A percentile compares a stretch with the other conserved stretches of the same genome.
Conservation (phyloP, 2,113 vertebrate species). For the Mustela nigripes region DNA sequence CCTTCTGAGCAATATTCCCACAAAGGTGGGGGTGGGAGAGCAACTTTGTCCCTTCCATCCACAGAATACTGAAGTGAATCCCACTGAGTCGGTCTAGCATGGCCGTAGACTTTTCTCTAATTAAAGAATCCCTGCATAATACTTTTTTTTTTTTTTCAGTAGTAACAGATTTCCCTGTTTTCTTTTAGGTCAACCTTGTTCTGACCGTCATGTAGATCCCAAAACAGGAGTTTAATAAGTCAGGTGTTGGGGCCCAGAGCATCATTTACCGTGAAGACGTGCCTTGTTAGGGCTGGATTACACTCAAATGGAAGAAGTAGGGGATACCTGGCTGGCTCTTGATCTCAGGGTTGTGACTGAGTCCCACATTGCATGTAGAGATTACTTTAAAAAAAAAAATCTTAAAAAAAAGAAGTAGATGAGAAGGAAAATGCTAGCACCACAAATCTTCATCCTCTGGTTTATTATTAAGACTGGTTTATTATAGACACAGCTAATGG, state of each 20-base stretch:
- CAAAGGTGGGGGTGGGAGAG: background rate
- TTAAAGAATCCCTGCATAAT: background rate
- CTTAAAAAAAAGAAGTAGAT: background rate
- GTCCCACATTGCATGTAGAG: background rate
- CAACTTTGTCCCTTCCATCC: background rate
- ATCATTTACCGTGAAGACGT: background rate
- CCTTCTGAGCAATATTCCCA: constrained; percentile 27
- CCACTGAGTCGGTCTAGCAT: background rate
- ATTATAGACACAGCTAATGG: background rate
- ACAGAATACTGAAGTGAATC: background rate
- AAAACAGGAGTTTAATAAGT: background rate
- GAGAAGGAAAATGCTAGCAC: background rate
- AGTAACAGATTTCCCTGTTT: constrained; percentile 26
- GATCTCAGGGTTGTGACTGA: background rate
- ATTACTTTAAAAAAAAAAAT: background rate
- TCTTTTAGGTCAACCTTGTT: background rate
- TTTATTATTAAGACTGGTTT: background rate
- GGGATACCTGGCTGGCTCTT: background rate
- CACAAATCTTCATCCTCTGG: background rate
- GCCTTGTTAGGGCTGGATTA: background rate
- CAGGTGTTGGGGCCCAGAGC: background rate
- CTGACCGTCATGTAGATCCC: background rate
- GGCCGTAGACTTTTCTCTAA: background rate
- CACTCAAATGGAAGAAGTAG: background rate
- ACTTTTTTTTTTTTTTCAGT: background rate